Conservation (phyloP, 2,888 invertebrate species). For the Campoplex nolae region DNA sequence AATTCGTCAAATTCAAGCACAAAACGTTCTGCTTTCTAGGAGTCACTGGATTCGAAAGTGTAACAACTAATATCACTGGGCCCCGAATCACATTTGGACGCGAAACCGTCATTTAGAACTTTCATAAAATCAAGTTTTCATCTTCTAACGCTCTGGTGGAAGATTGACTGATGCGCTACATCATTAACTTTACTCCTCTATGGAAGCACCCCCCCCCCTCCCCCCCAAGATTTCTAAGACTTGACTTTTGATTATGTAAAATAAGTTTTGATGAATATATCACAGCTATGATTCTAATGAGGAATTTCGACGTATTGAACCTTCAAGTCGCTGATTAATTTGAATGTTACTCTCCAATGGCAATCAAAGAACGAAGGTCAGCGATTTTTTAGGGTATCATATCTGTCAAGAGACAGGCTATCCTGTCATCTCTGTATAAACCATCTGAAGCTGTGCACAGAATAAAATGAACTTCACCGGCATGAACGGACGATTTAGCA, state of each 20-base stretch:
- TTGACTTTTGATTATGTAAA: background rate
- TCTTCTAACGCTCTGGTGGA: background rate
- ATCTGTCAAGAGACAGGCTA: too few species aligned
- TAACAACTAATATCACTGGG: background rate
- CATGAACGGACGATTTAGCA: too few species aligned
- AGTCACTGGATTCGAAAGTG: background rate
- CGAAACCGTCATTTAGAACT: background rate
- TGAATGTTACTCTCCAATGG: background rate
- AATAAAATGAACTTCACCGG: too few species aligned
- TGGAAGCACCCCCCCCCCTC: background rate
- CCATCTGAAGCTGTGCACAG: too few species aligned
- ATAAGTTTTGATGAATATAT: background rate
- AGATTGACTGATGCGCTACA: background rate
- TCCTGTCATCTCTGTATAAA: too few species aligned
- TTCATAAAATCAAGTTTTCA: background rate
- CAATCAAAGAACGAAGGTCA: background rate
- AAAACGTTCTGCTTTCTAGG: background rate
- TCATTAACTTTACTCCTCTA: background rate
- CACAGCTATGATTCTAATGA: background rate
- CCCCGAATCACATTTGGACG: background rate
- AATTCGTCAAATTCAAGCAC: background rate
- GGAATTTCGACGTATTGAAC: background rate
- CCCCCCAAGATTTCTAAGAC: background rate
- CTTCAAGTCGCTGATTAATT: constrained; percentile 5
- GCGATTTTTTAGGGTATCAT: background rate